These are phyloP conservation scores for Cheilosia grossa DNA, from an alignment of 2,888 invertebrate genomes.

Conservation along the genomic window DNA sequence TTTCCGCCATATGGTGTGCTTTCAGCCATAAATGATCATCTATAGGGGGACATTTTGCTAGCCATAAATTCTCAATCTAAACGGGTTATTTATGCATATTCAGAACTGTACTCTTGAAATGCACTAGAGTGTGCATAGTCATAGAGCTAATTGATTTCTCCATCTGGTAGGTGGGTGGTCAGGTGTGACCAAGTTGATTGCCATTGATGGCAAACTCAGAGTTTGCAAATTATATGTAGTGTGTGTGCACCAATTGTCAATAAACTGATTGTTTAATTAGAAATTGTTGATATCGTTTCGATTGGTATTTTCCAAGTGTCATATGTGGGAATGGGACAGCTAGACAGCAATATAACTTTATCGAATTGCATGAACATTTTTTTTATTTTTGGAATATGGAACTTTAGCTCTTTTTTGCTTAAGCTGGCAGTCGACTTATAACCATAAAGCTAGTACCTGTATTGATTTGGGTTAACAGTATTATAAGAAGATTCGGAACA, in stretches of 20 bases:
- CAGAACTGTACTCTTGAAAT: constrained; percentile 21
- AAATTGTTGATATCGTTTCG: too few species aligned
- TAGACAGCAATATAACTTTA: too few species aligned
- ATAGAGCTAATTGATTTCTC: constrained; percentile 54
- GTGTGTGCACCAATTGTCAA: not conserved
- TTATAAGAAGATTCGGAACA: too few species aligned
- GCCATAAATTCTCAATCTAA: constrained; percentile 39
- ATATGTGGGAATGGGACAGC: too few species aligned
- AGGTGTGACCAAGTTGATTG: constrained; percentile 8
- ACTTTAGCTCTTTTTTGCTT: too few species aligned
- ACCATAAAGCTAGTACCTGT: too few species aligned
- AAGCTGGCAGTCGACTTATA: too few species aligned
- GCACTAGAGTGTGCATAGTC: constrained; percentile 39
- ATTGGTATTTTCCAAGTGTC: too few species aligned
- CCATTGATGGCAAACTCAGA: not conserved
- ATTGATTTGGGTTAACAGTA: too few species aligned
- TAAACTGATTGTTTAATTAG: not conserved
- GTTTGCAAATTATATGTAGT: too few species aligned
- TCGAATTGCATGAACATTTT: too few species aligned
- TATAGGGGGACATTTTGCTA: constrained; percentile 22
- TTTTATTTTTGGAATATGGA: too few species aligned
- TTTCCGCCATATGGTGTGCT: constrained; percentile 61
- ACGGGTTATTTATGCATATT: constrained; percentile 53
- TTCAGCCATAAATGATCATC: constrained; percentile 52
- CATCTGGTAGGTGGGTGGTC: constrained; percentile 31